phyloP scores from a whole-genome alignment of 1,140 invertebrate genomes.

The Vanessa tameamea region DNA sequence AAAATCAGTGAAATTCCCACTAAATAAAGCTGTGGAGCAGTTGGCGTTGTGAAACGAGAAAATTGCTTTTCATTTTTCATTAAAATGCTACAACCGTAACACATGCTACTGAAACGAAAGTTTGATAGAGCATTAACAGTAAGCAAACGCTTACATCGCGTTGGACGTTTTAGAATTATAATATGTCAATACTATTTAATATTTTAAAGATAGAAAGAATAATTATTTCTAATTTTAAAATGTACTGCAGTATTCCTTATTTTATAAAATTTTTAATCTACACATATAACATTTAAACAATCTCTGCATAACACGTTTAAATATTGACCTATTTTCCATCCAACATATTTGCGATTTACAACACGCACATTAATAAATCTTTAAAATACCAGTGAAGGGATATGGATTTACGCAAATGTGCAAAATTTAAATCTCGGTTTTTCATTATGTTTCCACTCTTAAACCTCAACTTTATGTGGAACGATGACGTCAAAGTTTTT shows the following conservation, averaged over 20 bases:
- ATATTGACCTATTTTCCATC: too few species aligned
- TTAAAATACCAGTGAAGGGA: neutral
- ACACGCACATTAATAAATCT: neutral
- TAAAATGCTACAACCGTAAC: slow-evolving; percentile 36
- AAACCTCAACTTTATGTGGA: slow-evolving; percentile 42
- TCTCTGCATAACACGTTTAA: too few species aligned
- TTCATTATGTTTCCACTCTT: slow-evolving; percentile 11
- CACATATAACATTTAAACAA: too few species aligned
- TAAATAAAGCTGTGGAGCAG: slow-evolving; percentile 7
- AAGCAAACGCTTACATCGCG: neutral
- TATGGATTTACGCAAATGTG: neutral
- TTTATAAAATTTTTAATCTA: too few species aligned
- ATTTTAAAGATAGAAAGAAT: too few species aligned
- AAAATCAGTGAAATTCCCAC: slow-evolving; percentile 2
- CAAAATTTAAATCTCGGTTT: neutral
- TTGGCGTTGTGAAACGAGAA: slow-evolving; percentile 29
- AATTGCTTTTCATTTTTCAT: slow-evolving; percentile 40
- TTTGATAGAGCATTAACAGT: slow-evolving; percentile 24
- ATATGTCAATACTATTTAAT: too few species aligned
- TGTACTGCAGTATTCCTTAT: too few species aligned
- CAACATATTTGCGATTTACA: too few species aligned
- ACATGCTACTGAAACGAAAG: slow-evolving; percentile 44
- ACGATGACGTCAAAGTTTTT: slow-evolving; percentile 70
- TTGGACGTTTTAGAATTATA: neutral
- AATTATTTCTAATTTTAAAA: too few species aligned